Base-by-base conservation (phyloP, 2,113 vertebrate genomes). In the Chaetorhynchus papuensis region DNA sequence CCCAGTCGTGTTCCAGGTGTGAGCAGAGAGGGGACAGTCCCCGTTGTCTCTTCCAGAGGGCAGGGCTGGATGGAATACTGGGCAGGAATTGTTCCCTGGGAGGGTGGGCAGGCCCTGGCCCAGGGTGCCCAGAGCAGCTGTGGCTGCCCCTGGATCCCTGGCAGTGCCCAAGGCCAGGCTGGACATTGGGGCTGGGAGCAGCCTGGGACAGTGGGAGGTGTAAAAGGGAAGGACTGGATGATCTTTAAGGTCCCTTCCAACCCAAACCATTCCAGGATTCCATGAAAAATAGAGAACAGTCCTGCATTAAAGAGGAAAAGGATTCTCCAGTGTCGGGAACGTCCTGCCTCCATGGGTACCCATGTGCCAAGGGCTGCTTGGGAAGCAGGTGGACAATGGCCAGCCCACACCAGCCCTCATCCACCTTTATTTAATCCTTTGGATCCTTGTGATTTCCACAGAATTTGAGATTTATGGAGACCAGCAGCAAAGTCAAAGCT, bases 281-380 rank as follows among this genome's bases (percentile, higher is more conserved):
- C 27, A 26, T 60, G 56, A 20, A 37, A 61, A 61, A 13, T 0
- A 45, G 23, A 23, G 30, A 71, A 13, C 1, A 3, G 7, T 11
- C 77, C 37, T 68, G 47, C 15, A 4, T 6, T 10, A 19, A 19
- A n/a, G 23, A 24, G 28, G 23, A 16, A 37, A 33, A 52, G 39
- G 33, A 2, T 16, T n/a, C 33, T 33, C 2, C 6, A 0, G 0
- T 11, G 35, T 4, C 7, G 2, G 19, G 47, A 17, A 9, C 4
- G 23, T 21, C 39, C 10, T 5, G 47, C 37, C 24, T 35, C n/a
- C 1, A 0, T n/a, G 7, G n/a, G 41, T 15, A 11, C 52, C 59
- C 1, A 0, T 7, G 35, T 50, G 71, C 82, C 53, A 5, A 10
- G 50, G 59, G 39, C 24, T 3, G 6, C 22, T 16, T 0, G 0